These are phyloP conservation scores for Pluvialis apricaria DNA, from an alignment of 2,113 vertebrate species.

Conservation along the genomic window DNA sequence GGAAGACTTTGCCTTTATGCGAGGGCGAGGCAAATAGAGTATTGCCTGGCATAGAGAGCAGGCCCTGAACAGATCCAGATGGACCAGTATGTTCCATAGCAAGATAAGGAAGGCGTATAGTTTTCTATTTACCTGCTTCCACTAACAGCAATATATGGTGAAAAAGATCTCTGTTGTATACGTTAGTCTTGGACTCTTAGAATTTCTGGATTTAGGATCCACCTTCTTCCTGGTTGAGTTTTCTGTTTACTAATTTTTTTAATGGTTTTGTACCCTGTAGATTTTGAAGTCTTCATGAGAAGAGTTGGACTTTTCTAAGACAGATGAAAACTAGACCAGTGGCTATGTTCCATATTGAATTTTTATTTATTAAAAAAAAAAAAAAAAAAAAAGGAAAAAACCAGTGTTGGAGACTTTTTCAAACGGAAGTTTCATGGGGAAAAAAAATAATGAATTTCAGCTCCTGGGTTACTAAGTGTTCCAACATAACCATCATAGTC, in stretches of 20 bases:
- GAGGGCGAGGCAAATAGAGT: neutral
- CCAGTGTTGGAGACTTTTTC: neutral
- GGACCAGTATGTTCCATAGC: neutral
- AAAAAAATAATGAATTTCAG: neutral
- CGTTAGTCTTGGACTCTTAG: too few relatives aligned
- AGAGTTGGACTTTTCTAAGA: neutral
- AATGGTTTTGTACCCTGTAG: neutral
- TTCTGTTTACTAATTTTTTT: neutral
- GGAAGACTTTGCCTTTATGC: neutral
- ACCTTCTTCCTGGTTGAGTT: neutral
- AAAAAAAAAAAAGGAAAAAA: neutral
- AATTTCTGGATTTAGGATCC: neutral
- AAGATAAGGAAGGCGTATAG: neutral
- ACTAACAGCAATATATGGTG: neutral
- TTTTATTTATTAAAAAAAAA: neutral
- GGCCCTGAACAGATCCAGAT: neutral
- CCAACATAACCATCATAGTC: neutral
- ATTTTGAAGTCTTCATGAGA: neutral
- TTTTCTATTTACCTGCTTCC: neutral
- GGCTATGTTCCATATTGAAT: neutral
- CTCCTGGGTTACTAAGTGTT: neutral
- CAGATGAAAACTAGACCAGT: fast-evolving
- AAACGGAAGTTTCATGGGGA: neutral
- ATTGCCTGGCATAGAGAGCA: neutral
- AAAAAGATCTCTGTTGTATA: fast-evolving